Conservation (phyloP, 2,888 invertebrate genomes). For the Plebejus argus region DNA sequence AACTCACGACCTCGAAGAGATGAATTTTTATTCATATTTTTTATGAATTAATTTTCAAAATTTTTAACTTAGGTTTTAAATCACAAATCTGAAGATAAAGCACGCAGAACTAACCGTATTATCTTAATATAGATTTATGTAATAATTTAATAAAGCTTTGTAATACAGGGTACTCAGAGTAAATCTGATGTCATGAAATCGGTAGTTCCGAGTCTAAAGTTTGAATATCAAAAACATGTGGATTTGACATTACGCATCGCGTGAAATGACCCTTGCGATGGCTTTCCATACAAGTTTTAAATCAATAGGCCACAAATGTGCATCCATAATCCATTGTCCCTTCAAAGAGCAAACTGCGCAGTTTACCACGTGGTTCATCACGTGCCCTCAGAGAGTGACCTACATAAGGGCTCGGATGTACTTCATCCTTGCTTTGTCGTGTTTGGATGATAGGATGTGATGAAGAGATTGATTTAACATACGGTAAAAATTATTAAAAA, state of each 20-base stretch:
- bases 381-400: conserved; percentile 54
- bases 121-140: no score
- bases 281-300: not conserved
- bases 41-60: not conserved
- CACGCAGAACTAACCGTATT: not conserved
- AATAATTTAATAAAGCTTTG: no score
- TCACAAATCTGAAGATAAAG: not conserved
- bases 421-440: not conserved
- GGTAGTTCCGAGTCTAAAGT: no score
- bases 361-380: conserved; percentile 50
- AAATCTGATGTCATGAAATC: no score
- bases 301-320: not conserved
- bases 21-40: not conserved
- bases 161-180: no score
- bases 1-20: not conserved
- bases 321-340: conserved; percentile 18
- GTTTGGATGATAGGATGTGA: not conserved
- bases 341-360: conserved; percentile 49
- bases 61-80: not conserved
- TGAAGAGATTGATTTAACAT: not conserved
- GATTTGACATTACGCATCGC: no score
- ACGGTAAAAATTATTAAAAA: no score
- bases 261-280: not conserved
- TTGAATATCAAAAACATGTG: no score
- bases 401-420: conserved; percentile 44